phyloP scores from a whole-genome alignment of 2,797 vertebrate genomes.

The Meda fulgida region DNA sequence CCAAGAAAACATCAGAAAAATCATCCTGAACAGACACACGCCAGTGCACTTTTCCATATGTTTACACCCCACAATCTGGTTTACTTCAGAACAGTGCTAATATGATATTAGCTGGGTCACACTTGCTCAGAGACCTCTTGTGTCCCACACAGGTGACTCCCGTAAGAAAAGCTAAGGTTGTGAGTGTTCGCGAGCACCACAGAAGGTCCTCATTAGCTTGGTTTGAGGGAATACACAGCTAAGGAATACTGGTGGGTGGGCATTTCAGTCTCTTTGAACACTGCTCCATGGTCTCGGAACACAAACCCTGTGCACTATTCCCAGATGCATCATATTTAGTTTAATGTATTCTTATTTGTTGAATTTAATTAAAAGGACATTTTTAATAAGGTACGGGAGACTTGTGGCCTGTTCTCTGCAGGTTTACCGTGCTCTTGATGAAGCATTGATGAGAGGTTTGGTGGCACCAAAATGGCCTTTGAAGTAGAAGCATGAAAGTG shows the following conservation, averaged over 20 bases:
- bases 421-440: conserved; percentile 49
- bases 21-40: neutral
- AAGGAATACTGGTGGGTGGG: conserved; percentile 45
- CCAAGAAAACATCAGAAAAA: conserved; percentile 2
- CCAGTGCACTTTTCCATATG: conserved; percentile 18
- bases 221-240: conserved; percentile 45
- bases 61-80: conserved; percentile 34
- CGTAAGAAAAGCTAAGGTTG: conserved; percentile 29
- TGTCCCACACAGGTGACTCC: conserved; percentile 45
- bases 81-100: conserved; percentile 21
- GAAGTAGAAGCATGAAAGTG: conserved; percentile 46
- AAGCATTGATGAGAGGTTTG: conserved; percentile 52
- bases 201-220: conserved; percentile 49
- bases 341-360: conserved; percentile 61
- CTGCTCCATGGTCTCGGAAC: conserved; percentile 44
- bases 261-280: conserved; percentile 48
- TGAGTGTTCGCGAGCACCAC: conserved; percentile 27
- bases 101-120: conserved; percentile 21
- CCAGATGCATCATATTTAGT: conserved; percentile 45
- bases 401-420: conserved; percentile 41
- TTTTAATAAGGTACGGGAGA: conserved; percentile 56
- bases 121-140: conserved; percentile 37
- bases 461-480: conserved; percentile 48
- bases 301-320: conserved; percentile 40
- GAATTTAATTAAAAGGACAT: conserved; percentile 59